Base-by-base conservation (phyloP, 2,113 vertebrate genomes). In the Thunnus thynnus region DNA sequence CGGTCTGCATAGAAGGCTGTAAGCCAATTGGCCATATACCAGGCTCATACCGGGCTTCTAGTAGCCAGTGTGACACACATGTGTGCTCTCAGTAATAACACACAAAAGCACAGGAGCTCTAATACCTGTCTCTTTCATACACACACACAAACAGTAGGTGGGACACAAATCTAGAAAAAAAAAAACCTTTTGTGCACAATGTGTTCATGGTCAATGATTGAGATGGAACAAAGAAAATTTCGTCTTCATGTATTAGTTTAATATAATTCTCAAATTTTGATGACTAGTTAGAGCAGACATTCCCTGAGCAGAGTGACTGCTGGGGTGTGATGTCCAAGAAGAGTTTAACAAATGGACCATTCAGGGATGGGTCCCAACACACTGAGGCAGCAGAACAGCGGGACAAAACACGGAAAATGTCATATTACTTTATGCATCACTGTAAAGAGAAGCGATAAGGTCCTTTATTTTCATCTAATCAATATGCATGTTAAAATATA, bases 1-100 rank as follows among this genome's bases (percentile, higher is more conserved):
- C n/a, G 13, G 82, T 88, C 82, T 76, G 63, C 66, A 80, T 78
- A 54, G 81, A 32, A 78, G 78, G 58, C 62, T 84, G 52, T 76
- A 61, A 85, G 85, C 75, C 83, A 87, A 65, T 80, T 89, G 86
- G 72, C 76, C 52, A 48, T 65, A 48, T n/a, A 76, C 27, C 74
- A 87, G 70, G 60, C 79, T 73, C 25, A 27, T 66, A 47, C 30
- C 22, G 18, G 50, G 48, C 67, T 51, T 74, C 47, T 18, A 18
- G 17, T 3, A 69, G 56, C 58, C 70, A 80, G 16, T 41, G 17
- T 30, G 62, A 25, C 72, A 81, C 77, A 89, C 74, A 51, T 85
- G 78, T 82, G 83, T 20, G 12, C 44, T 36, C 67, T 83, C 14
- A 61, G 67, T 27, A 71, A 69, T 36, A 20, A 58, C 25, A 57